Evolutionary conservation across 2,113 vertebrate genomes (phyloP).

Genomic region (Egretta garzetta): DNA sequence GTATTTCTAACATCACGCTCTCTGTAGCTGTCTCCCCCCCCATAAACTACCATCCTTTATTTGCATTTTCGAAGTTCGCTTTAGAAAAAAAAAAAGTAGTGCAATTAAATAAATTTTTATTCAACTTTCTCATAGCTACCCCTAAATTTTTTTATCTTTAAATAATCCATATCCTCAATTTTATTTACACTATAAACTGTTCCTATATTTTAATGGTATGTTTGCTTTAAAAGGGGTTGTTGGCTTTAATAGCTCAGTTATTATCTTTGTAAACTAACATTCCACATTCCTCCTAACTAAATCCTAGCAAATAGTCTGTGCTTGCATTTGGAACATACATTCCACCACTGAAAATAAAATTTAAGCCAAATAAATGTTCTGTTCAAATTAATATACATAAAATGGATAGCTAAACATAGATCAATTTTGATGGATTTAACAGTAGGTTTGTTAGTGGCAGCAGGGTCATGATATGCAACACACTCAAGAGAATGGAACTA

Average conservation of each 20-base stretch:
- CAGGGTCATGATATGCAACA: conserved; percentile 25
- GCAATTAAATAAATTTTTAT: conserved; percentile 76
- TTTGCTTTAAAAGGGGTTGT: conserved; percentile 85
- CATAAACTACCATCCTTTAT: conserved; percentile 52
- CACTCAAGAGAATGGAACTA: conserved; percentile 16
- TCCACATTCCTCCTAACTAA: conserved; percentile 76
- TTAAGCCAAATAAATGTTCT: conserved; percentile 76
- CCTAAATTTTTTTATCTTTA: conserved; percentile 81
- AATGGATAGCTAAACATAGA: conserved; percentile 74
- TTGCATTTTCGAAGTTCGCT: conserved; percentile 77
- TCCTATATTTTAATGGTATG: conserved; percentile 84
- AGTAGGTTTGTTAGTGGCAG: conserved; percentile 52
- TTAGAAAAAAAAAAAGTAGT: conserved; percentile 36
- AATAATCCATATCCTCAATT: conserved; percentile 82
- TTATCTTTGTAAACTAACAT: conserved; percentile 83
- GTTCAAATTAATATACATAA: conserved; percentile 77
- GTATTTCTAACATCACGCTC: conserved; percentile 69
- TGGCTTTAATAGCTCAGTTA: conserved; percentile 81
- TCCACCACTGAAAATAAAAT: conserved; percentile 75
- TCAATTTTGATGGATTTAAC: conserved; percentile 68
- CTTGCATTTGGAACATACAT: conserved; percentile 69
- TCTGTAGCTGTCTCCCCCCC: background rate
- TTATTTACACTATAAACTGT: conserved; percentile 81
- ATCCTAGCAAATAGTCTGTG: conserved; percentile 65
- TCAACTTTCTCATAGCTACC: conserved; percentile 69